Conservation (phyloP, 2,113 vertebrate genomes). For the Notechis scutatus region DNA sequence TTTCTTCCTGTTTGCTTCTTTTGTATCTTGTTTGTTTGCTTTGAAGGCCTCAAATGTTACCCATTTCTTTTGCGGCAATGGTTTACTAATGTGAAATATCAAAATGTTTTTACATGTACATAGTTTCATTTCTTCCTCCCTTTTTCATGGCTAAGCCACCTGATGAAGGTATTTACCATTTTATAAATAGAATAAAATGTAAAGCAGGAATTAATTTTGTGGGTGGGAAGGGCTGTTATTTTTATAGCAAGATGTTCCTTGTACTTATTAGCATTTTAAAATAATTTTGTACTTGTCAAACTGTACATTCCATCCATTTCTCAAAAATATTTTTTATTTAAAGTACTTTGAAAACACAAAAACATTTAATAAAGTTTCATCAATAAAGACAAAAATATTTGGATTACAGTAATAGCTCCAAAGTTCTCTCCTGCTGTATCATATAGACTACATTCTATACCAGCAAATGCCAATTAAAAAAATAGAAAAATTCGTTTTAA, state of each 20-base stretch:
- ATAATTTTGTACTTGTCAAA: conserved; percentile 71
- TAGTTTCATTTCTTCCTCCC: conserved; percentile 52
- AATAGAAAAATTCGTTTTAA: conserved; percentile 22
- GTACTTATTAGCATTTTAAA: conserved; percentile 66
- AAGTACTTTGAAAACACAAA: conserved; percentile 49
- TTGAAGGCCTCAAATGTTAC: conserved; percentile 44
- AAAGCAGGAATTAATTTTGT: conserved; percentile 24
- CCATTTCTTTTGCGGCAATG: conserved; percentile 55
- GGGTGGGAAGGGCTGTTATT: conserved; percentile 65
- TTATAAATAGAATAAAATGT: conserved; percentile 68
- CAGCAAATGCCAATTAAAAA: conserved; percentile 52
- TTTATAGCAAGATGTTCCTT: conserved; percentile 70
- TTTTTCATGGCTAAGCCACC: conserved; percentile 54
- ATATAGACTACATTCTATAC: conserved; percentile 40
- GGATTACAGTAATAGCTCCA: conserved; percentile 35
- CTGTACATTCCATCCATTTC: conserved; percentile 73
- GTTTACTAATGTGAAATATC: conserved; percentile 56
- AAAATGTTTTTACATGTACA: conserved; percentile 52
- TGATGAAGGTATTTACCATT: conserved; percentile 63
- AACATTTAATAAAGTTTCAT: conserved; percentile 5
- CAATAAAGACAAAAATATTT: conserved; percentile 35
- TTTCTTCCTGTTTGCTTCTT: conserved; percentile 7
- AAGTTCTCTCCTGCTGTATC: conserved; percentile 2
- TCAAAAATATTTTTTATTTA: conserved; percentile 56
- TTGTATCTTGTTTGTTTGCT: conserved; percentile 36